phyloP scores from a whole-genome alignment of 2,113 vertebrate species.

The Eurystomus gularis region DNA sequence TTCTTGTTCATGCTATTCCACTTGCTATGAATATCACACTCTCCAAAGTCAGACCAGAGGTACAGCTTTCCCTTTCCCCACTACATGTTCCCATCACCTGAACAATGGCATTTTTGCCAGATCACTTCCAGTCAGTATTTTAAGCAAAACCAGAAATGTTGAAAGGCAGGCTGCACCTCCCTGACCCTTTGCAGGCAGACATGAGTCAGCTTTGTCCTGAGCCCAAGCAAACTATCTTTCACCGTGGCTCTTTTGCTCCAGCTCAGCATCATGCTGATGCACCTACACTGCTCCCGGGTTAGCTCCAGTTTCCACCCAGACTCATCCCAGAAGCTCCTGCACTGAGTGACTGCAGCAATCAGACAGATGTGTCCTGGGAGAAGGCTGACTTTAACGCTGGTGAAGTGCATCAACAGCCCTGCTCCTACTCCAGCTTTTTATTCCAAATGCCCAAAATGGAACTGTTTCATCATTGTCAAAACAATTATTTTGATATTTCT shows the following conservation, averaged over 20 bases:
- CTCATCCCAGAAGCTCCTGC: not conserved
- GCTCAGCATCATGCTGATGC: not conserved
- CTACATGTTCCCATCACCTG: not conserved
- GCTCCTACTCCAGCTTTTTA: not conserved
- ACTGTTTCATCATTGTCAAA: not conserved
- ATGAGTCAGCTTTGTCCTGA: not conserved
- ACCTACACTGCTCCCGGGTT: not conserved
- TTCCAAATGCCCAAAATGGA: not conserved
- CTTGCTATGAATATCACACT: not conserved
- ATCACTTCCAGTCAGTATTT: not conserved
- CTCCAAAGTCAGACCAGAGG: not conserved
- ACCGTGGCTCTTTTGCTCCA: not conserved
- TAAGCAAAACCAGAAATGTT: not conserved
- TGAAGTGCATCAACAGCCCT: not conserved
- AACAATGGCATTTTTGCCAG: not conserved
- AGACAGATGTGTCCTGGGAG: not conserved
- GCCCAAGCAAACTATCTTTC: not conserved
- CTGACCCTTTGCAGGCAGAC: not conserved
- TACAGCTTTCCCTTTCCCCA: not conserved
- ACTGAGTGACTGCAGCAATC: not conserved
- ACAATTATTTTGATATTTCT: not conserved
- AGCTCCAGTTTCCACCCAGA: not conserved
- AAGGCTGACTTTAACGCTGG: not conserved
- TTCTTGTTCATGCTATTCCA: not conserved
- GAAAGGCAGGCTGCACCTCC: not conserved